Percentiles rank a stretch among this genome's conserved stretches.
Conservation (phyloP, 92 coral and sea anemone genomes). For the Actinostola sp. region DNA sequence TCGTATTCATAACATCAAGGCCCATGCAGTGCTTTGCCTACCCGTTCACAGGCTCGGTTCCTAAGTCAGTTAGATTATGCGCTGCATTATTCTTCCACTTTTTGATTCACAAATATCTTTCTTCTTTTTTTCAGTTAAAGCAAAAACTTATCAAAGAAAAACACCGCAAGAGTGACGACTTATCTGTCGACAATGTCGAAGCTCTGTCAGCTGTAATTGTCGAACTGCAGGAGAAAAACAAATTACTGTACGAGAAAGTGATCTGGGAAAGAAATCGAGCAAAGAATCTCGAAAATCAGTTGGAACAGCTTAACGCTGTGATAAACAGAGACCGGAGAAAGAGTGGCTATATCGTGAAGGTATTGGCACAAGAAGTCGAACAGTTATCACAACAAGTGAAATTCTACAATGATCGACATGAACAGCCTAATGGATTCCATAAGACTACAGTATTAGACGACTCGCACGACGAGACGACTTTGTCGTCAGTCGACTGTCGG, state of each 20-base stretch:
- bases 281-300: slow-evolving; percentile 67
- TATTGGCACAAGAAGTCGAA: slow-evolving; percentile 75
- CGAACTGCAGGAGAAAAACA: slow-evolving; percentile 77
- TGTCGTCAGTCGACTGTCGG: slow-evolving; percentile 7
- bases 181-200: slow-evolving; percentile 17
- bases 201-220: slow-evolving; percentile 43
- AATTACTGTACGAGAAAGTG: slow-evolving; percentile 64
- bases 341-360: slow-evolving; percentile 73
- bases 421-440: slow-evolving; percentile 22
- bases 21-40: no score
- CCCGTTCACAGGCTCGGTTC: no score
- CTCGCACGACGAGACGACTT: not conserved
- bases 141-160: slow-evolving; percentile 52
- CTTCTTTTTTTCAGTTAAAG: slow-evolving; percentile 50
- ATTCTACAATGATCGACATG: slow-evolving; percentile 17
- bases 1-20: no score
- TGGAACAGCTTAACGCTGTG: slow-evolving; percentile 65
- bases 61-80: no score
- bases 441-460: not conserved
- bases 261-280: slow-evolving; percentile 73
- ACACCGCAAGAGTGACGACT: slow-evolving; percentile 43
- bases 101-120: no score
- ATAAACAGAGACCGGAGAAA: slow-evolving; percentile 74
- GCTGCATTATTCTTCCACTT: no score
- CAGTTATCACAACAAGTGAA: slow-evolving; percentile 52